Conservation (phyloP, 2,113 vertebrate genomes). For the Empidonax traillii region DNA sequence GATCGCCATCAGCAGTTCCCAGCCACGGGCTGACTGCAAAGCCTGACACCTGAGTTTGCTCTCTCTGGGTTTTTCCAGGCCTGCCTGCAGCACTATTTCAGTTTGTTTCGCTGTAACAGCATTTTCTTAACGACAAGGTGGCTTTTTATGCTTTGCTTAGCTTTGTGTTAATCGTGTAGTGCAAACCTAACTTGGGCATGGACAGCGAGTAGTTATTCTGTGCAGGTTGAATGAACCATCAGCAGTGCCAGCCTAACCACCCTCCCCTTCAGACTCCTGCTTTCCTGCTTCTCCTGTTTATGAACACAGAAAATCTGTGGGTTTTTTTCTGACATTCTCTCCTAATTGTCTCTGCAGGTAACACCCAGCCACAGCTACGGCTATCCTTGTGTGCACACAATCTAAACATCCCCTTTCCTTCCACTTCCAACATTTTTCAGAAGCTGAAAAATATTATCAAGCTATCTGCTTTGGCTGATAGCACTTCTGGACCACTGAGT, state of each 20-base stretch:
- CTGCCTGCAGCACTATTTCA: neutral
- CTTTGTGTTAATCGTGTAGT: neutral
- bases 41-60: neutral
- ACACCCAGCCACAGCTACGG: neutral
- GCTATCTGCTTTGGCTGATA: neutral
- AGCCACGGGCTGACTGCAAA: neutral
- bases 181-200: neutral
- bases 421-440: neutral
- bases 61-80: neutral
- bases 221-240: neutral
- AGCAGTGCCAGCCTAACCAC: neutral
- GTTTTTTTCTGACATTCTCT: neutral
- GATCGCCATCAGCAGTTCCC: too few relatives aligned
- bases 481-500: conserved; percentile 3
- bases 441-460: conserved; percentile 10
- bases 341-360: neutral
- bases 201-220: neutral
- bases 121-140: neutral
- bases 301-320: neutral
- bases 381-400: neutral
- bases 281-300: neutral
- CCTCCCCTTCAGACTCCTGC: neutral
- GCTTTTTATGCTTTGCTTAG: conserved; percentile 16
- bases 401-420: neutral
- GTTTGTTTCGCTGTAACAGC: neutral